Percentiles rank a stretch among this genome's conserved stretches.
These are phyloP conservation scores for Autographa pulchrina DNA, from an alignment of 2,888 invertebrate species.

Conservation along the genomic window DNA sequence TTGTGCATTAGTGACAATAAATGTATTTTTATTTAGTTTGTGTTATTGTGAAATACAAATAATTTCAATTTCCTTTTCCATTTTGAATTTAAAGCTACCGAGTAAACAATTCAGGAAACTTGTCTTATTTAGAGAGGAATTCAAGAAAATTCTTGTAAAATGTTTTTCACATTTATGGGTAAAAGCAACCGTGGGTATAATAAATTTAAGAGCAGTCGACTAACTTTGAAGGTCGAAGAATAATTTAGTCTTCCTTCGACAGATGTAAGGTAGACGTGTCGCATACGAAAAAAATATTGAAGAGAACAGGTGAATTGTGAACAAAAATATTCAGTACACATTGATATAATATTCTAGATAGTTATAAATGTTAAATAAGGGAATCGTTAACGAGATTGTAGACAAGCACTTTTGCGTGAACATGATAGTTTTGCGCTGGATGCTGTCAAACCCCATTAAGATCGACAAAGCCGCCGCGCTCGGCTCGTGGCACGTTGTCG, in stretches of 20 bases:
- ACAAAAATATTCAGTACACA: not conserved
- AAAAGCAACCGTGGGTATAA: conserved; percentile 1
- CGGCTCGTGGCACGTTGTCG: not conserved
- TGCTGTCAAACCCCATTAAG: not conserved
- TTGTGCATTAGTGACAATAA: too few species aligned
- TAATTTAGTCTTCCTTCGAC: not conserved
- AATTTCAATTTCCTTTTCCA: too few species aligned
- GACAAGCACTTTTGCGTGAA: not conserved
- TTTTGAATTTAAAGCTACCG: too few species aligned
- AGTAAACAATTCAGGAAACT: not conserved
- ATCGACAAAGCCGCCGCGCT: not conserved
- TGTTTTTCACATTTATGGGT: conserved; percentile 1
- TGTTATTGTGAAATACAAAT: too few species aligned
- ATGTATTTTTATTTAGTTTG: too few species aligned
- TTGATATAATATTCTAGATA: too few species aligned
- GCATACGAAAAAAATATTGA: not conserved
- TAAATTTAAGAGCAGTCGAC: conserved; percentile 3
- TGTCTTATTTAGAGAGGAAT: not conserved
- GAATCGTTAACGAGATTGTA: not conserved
- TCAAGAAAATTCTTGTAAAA: too few species aligned
- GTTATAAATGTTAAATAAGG: not conserved
- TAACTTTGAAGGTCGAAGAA: conserved; percentile 4
- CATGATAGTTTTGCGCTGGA: not conserved
- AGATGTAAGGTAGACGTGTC: not conserved
- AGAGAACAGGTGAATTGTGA: not conserved